Evolutionary conservation across 2,113 vertebrate species (phyloP).

Genomic region (Orthonyx spaldingii): DNA sequence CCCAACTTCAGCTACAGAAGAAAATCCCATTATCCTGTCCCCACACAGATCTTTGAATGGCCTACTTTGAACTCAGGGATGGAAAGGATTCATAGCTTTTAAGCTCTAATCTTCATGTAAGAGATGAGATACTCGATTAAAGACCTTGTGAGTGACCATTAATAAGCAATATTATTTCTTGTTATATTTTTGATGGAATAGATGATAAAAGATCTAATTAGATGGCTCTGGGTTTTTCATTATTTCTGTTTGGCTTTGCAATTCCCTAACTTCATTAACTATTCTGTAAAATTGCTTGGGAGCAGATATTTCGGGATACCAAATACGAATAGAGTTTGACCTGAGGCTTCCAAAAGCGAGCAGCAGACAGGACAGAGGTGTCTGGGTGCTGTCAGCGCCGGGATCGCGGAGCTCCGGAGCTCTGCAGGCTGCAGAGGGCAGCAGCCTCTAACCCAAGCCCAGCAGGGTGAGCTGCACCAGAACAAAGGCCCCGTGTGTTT

Average conservation of each 20-base stretch:
- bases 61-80: not conserved
- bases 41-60: not conserved
- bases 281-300: not conserved
- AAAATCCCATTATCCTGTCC: not conserved
- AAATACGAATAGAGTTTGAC: not conserved
- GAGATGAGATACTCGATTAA: not conserved
- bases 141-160: not conserved
- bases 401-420: not conserved
- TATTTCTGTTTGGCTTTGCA: not conserved
- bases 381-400: fast-evolving
- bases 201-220: not conserved
- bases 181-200: not conserved
- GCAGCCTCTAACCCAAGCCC: not conserved
- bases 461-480: not conserved
- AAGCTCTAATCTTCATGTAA: not conserved
- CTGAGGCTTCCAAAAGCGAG: not conserved
- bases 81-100: not conserved
- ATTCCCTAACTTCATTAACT: not conserved
- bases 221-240: not conserved
- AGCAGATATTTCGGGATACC: not conserved
- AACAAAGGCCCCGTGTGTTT: fast-evolving
- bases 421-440: slow-evolving; percentile 34
- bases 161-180: not conserved
- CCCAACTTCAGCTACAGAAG: not conserved
- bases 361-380: not conserved